phyloP scores from a whole-genome alignment of 2,113 vertebrate genomes.

The Hucho hucho region DNA sequence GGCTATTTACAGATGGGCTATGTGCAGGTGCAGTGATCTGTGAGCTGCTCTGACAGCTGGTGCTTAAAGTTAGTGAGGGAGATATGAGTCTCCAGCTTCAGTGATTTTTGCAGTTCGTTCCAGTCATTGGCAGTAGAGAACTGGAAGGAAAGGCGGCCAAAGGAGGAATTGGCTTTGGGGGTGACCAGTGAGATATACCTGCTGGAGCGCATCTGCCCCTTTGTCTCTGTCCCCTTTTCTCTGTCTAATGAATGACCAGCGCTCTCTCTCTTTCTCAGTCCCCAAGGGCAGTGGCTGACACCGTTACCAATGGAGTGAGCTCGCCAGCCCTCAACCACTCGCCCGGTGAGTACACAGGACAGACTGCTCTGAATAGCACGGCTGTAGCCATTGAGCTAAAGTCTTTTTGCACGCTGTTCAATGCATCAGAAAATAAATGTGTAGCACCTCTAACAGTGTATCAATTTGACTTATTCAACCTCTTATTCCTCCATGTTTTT shows the following conservation, averaged over 20 bases:
- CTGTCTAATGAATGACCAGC: constrained; percentile 6
- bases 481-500: not conserved
- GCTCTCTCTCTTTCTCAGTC: constrained; percentile 22
- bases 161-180: too few species aligned
- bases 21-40: too few species aligned
- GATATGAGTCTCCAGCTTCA: too few species aligned
- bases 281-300: constrained; percentile 33
- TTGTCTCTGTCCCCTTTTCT: not conserved
- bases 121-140: too few species aligned
- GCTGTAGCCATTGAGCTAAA: not conserved
- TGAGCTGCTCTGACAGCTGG: too few species aligned
- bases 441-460: too few species aligned
- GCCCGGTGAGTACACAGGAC: constrained; percentile 67
- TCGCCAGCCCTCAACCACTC: constrained; percentile 51
- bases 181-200: too few species aligned
- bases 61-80: too few species aligned
- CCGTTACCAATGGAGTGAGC: constrained; percentile 42
- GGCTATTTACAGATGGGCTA: too few species aligned
- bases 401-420: not conserved
- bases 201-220: not conserved
- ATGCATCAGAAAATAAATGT: too few species aligned
- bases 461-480: not conserved
- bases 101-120: too few species aligned
- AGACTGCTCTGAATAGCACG: not conserved
- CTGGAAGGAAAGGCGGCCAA: too few species aligned